phyloP scores from a whole-genome alignment of 2,113 vertebrate genomes.

The Cairina moschata region DNA sequence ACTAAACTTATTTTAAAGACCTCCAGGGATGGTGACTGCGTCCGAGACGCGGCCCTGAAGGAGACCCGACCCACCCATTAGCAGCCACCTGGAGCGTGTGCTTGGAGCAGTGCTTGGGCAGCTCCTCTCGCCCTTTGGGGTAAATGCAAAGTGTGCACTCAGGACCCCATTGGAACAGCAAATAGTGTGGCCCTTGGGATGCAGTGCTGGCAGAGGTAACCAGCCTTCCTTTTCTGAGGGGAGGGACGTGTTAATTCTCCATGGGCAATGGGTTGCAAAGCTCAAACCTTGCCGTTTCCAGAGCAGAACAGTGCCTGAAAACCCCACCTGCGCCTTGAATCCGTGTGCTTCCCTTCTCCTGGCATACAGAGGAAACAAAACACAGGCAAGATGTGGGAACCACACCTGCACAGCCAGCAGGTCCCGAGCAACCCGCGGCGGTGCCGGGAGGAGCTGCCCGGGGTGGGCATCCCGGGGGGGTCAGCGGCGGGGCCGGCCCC shows the following conservation, averaged over 20 bases:
- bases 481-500: too few species aligned
- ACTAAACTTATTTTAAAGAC: too few species aligned
- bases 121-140: neutral
- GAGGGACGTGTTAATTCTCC: neutral
- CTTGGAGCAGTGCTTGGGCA: neutral
- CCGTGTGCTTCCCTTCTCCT: conserved; percentile 35
- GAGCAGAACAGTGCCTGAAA: neutral
- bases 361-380: conserved; percentile 34
- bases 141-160: neutral
- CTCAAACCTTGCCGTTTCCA: neutral
- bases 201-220: neutral
- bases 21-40: too few species aligned
- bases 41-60: too few species aligned
- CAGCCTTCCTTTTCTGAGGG: neutral
- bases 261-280: conserved; percentile 14
- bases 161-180: neutral
- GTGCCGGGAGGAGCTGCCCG: too few species aligned
- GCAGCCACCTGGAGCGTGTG: neutral
- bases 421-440: neutral
- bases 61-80: neutral
- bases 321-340: conserved; percentile 1
- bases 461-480: too few species aligned
- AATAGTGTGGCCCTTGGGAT: accelerated
- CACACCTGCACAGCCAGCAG: neutral
- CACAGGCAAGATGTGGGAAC: conserved; percentile 12